Evolutionary conservation across 2,888 invertebrate species (phyloP).

Genomic region (Hemithea aestivaria): DNA sequence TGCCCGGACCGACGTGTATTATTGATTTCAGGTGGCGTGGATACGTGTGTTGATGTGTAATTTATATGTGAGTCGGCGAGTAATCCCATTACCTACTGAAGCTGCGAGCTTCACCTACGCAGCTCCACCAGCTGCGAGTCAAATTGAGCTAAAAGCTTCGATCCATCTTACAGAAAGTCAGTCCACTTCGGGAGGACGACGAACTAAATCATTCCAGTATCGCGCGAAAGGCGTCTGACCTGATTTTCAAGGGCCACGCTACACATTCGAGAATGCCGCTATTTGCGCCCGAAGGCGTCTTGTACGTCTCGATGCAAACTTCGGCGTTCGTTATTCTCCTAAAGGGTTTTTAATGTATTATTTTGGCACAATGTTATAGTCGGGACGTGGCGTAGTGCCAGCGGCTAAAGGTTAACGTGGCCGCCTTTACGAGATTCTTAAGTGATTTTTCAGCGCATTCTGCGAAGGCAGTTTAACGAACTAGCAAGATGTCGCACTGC

Average conservation of each 20-base stretch:
- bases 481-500: slow-evolving; percentile 65
- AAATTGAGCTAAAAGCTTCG: slow-evolving; percentile 72
- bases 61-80: slow-evolving; percentile 49
- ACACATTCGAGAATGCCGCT: slow-evolving; percentile 44
- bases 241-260: slow-evolving; percentile 51
- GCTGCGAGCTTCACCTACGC: slow-evolving; percentile 51
- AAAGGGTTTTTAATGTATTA: slow-evolving; percentile 72
- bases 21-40: slow-evolving; percentile 26
- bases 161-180: slow-evolving; percentile 66
- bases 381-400: slow-evolving; percentile 60
- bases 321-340: slow-evolving; percentile 54
- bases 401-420: slow-evolving; percentile 67
- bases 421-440: slow-evolving; percentile 59
- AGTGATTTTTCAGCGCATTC: slow-evolving; percentile 65
- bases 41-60: slow-evolving; percentile 45
- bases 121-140: slow-evolving; percentile 46
- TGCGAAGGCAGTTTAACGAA: slow-evolving; percentile 62
- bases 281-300: slow-evolving; percentile 37
- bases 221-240: slow-evolving; percentile 54
- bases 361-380: slow-evolving; percentile 67
- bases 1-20: slow-evolving; percentile 27
- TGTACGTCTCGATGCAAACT: slow-evolving; percentile 48
- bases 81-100: slow-evolving; percentile 47
- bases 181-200: slow-evolving; percentile 64
- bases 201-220: slow-evolving; percentile 59